Base-by-base conservation (phyloP, 2,113 vertebrate species). In the Lanius ludovicianus region DNA sequence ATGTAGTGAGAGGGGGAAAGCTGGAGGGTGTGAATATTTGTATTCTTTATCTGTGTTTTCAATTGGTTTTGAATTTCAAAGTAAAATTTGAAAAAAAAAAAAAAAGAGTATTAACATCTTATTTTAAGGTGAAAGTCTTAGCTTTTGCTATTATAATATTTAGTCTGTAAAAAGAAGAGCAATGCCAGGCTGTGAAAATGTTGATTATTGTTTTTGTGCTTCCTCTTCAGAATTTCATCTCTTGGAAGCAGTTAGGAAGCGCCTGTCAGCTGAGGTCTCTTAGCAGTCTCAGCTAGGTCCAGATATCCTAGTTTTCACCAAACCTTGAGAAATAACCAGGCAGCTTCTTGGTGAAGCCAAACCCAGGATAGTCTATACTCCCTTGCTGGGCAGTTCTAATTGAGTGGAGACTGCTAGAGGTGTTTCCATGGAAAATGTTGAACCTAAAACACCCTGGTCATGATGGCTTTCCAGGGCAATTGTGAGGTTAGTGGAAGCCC, bases 131-230 rank as follows among this genome's bases (percentile, higher is more conserved):
- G 35, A 88, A 84, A 83, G 22, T 33, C 35, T 28, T 60, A 20
- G 9, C n/a, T 86, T 75, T 83, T 0, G 0, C 17, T 67, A 24
- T 4, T 5, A 44, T 30, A 15, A 70, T 8, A 46, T 53, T 71
- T 82, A 75, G 28, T 37, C 15, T 27, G 8, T 30, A 59, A 42
- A 27, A 71, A 71, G 44, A 75, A 78, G 12, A 62, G 7, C 14
- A 75, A 39, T 37, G 15, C 10, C 14, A 47, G 35, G 14, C 35
- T 28, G 6, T 80, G 41, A 71, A 85, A 59, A 68, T 59, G 27
- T 64, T 47, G 12, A 15, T 46, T 57, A 22, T 15, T 53, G 9
- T 20, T 70, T 70, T 67, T 69, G 15, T 49, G 10, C 56, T 71
- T 84, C 23, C 10, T 57, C 55, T 89, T 57, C n/a, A 76, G 33